A percentile compares a stretch with the other conserved stretches of the same genome.
phyloP scores from a whole-genome alignment of 2,797 vertebrate genomes.

The Odontamblyopus rebecca region DNA sequence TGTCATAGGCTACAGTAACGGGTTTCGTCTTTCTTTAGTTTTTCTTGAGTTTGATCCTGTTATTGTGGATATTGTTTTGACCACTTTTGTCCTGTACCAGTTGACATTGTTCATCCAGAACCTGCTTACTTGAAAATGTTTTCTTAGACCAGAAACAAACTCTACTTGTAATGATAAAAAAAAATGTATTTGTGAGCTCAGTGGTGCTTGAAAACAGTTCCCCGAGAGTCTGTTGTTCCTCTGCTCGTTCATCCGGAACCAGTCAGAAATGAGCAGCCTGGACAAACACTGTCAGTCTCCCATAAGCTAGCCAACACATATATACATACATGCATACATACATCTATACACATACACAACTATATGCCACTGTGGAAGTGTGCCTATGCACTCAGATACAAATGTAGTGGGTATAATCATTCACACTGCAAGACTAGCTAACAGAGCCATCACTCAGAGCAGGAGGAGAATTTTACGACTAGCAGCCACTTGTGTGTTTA shows the following conservation, averaged over 20 bases:
- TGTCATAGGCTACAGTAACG: too few relatives aligned
- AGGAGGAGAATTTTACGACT: constrained; percentile 6
- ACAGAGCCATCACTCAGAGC: constrained; percentile 20
- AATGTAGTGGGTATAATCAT: constrained; percentile 22
- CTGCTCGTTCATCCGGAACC: constrained; percentile 68
- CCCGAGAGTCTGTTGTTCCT: constrained; percentile 67
- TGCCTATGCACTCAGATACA: constrained; percentile 6
- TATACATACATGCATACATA: too few relatives aligned
- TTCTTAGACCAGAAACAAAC: constrained; percentile 30
- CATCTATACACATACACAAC: background rate
- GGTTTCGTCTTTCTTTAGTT: background rate
- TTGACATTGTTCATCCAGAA: constrained; percentile 29
- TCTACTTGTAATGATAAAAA: constrained; percentile 61
- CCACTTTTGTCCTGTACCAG: background rate
- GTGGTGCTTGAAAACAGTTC: constrained; percentile 71
- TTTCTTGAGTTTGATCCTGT: background rate
- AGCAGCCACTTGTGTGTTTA: background rate
- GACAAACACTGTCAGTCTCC: constrained; percentile 15
- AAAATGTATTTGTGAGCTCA: constrained; percentile 74
- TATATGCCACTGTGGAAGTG: constrained; percentile 18
- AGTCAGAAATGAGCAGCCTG: constrained; percentile 54
- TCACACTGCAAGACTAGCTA: constrained; percentile 14
- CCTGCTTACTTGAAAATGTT: constrained; percentile 6
- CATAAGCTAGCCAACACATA: constrained; percentile 19
- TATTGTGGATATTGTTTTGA: background rate